Evolutionary conservation across 2,888 invertebrate species (phyloP).

Genomic region (Phrixothrix hirtus): DNA sequence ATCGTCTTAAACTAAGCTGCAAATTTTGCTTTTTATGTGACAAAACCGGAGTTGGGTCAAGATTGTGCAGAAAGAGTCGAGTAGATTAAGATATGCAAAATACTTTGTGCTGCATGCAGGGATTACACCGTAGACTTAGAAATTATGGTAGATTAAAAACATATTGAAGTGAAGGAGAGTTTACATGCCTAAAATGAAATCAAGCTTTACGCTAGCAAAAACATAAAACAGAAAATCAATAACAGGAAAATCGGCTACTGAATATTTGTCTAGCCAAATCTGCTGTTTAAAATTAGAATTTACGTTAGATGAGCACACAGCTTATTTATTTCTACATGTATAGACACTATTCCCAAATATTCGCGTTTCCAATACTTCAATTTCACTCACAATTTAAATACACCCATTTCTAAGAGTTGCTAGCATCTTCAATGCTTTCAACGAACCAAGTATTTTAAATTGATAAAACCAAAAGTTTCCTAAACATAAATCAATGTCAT

Average conservation of each 20-base stretch:
- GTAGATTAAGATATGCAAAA: slow-evolving; percentile 23
- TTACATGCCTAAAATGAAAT: too few relatives aligned
- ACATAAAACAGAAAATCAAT: not conserved
- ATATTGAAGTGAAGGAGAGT: slow-evolving; percentile 6
- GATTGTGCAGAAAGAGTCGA: slow-evolving; percentile 14
- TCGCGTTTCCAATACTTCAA: slow-evolving; percentile 5
- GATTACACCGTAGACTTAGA: slow-evolving; percentile 12
- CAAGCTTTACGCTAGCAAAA: not conserved
- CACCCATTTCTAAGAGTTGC: too few relatives aligned
- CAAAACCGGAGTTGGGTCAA: slow-evolving; percentile 16
- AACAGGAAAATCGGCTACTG: too few relatives aligned
- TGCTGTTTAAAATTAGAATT: not conserved
- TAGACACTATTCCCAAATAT: too few relatives aligned
- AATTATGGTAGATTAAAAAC: slow-evolving; percentile 15
- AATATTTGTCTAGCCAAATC: too few relatives aligned
- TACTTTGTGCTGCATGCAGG: slow-evolving; percentile 13
- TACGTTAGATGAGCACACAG: too few relatives aligned
- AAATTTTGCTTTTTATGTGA: slow-evolving; percentile 32
- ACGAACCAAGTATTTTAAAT: slow-evolving; percentile 39
- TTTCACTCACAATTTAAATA: slow-evolving; percentile 7
- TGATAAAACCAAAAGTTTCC: slow-evolving; percentile 45
- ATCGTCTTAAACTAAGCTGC: slow-evolving; percentile 29
- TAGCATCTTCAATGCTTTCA: slow-evolving; percentile 29
- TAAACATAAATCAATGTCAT: slow-evolving; percentile 52
- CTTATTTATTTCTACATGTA: too few relatives aligned